Percentiles rank a stretch among this genome's conserved stretches.
Conservation (phyloP, 2,113 vertebrate genomes). For the Antechinus stuartii region DNA sequence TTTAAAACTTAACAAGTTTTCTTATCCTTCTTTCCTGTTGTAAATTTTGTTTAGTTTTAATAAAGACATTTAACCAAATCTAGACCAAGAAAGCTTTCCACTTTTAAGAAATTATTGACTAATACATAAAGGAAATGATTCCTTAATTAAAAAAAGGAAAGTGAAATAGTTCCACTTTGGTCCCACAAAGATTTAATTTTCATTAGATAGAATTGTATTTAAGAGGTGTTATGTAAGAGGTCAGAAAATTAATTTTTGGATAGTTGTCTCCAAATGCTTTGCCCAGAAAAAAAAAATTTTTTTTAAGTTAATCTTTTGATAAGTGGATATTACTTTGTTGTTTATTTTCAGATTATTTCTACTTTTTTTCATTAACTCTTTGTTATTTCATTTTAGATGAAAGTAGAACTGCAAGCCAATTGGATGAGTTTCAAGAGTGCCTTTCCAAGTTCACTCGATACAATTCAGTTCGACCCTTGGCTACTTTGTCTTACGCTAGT, state of each 20-base stretch:
- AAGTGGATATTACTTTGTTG: constrained; percentile 30
- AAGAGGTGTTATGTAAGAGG: constrained; percentile 1
- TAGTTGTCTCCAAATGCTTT: not conserved
- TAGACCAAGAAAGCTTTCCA: not conserved
- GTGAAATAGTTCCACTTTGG: not conserved
- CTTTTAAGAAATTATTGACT: constrained; percentile 44
- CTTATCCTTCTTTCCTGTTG: not conserved
- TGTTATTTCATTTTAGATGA: constrained; percentile 88
- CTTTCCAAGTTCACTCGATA: constrained; percentile 98
- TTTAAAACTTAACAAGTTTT: not conserved
- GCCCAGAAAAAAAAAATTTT: not conserved
- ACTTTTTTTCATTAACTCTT: constrained; percentile 28
- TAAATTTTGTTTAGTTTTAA: constrained; percentile 29
- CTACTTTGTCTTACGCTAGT: constrained; percentile 97
- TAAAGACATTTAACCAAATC: constrained; percentile 25
- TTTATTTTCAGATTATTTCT: constrained; percentile 12
- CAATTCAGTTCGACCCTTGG: constrained; percentile 96
- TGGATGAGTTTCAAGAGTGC: constrained; percentile 99
- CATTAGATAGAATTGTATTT: constrained; percentile 36
- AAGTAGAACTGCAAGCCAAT: constrained; percentile 94
- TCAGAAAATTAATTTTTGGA: constrained; percentile 20
- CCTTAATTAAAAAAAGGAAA: constrained; percentile 9
- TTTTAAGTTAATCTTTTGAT: not conserved
- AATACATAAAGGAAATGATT: not conserved
- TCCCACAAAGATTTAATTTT: constrained; percentile 46